Evolutionary conservation across 2,113 vertebrate species (phyloP).

Genomic region (Mugil cephalus): DNA sequence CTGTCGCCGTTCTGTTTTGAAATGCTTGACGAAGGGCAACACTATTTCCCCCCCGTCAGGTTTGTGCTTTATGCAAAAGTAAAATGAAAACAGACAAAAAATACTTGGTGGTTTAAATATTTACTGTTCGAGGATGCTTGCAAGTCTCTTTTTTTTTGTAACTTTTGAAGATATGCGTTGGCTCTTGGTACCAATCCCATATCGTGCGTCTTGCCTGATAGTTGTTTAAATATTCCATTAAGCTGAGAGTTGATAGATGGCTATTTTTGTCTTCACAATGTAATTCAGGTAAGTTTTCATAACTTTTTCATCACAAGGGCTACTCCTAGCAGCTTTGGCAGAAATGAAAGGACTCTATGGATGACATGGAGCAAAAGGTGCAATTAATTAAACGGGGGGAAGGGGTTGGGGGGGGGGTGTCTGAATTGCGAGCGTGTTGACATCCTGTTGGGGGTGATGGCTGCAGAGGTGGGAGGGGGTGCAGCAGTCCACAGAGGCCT

Average conservation of each 20-base stretch:
- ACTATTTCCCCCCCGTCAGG: conserved; percentile 65
- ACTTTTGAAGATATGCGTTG: conserved; percentile 57
- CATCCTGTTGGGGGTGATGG: conserved; percentile 33
- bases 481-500: conserved; percentile 59
- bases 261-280: conserved; percentile 70
- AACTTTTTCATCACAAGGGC: conserved; percentile 86
- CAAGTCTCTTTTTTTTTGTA: conserved; percentile 45
- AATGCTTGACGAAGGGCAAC: conserved; percentile 65
- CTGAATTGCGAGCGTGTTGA: conserved; percentile 43
- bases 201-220: conserved; percentile 71
- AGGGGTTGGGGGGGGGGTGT: background rate
- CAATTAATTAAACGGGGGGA: conserved; percentile 44
- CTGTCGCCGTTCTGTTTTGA: conserved; percentile 73
- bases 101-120: conserved; percentile 72
- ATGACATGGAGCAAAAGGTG: conserved; percentile 65
- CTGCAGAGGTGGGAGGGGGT: conserved; percentile 44
- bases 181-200: conserved; percentile 74
- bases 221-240: conserved; percentile 70
- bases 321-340: conserved; percentile 75
- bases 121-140: conserved; percentile 74
- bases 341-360: conserved; percentile 68
- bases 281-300: conserved; percentile 85
- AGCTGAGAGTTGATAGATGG: conserved; percentile 61
- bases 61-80: conserved; percentile 82
- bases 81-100: conserved; percentile 67